Percentiles rank a stretch among this genome's conserved stretches.
Evolutionary conservation across 2,888 invertebrate species (phyloP).

Genomic region (Drosophila incognita): DNA sequence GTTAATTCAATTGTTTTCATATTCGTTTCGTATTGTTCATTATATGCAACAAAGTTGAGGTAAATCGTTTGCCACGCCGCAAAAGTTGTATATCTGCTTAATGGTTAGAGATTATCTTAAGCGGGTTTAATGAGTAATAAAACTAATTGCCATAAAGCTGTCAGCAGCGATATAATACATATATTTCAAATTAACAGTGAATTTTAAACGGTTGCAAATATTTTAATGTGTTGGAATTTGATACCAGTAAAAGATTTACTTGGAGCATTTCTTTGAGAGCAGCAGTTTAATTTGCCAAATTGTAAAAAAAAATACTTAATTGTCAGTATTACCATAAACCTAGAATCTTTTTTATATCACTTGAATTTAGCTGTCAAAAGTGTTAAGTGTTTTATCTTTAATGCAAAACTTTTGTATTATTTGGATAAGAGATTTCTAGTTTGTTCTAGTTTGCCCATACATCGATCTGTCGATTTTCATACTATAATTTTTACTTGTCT

Average conservation of each 20-base stretch:
- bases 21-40: conserved; percentile 14
- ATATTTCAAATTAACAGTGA: conserved; percentile 1
- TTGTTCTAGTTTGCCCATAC: not conserved
- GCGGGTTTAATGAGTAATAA: conserved; percentile 14
- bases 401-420: not conserved
- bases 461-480: no score
- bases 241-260: not conserved
- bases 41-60: conserved; percentile 3
- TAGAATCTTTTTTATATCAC: not conserved
- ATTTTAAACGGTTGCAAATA: conserved; percentile 5
- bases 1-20: conserved; percentile 44
- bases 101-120: conserved; percentile 29
- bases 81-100: conserved; percentile 20
- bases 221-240: not conserved
- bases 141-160: conserved; percentile 29
- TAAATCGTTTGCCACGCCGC: conserved; percentile 9
- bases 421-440: not conserved
- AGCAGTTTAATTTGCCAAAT: not conserved
- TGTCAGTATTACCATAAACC: not conserved
- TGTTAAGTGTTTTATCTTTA: not conserved
- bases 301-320: not conserved
- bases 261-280: not conserved
- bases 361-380: not conserved
- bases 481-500: no score
- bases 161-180: conserved; percentile 10